A percentile compares a stretch with the other conserved stretches of the same genome.
Evolutionary conservation across 2,888 invertebrate species (phyloP).

Genomic region (Piscicola geometra): DNA sequence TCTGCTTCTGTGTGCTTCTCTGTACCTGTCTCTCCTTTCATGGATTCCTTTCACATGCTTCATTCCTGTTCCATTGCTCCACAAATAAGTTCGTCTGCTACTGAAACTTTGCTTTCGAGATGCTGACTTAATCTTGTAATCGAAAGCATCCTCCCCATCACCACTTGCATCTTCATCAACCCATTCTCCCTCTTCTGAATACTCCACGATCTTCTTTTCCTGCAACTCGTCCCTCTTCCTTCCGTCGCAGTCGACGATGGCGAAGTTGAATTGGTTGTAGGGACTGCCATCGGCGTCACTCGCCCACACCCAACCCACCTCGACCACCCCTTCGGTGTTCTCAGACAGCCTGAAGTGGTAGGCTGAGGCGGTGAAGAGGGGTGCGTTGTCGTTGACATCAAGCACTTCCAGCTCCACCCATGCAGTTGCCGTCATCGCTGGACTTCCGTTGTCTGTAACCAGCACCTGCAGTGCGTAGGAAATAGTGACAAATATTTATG

Average conservation of each 20-base stretch:
- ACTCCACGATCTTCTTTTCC: neutral
- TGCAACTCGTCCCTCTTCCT: neutral
- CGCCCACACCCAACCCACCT: slow-evolving; percentile 26
- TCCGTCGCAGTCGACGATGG: neutral
- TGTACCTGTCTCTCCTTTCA: neutral
- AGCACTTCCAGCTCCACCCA: slow-evolving; percentile 13
- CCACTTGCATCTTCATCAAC: slow-evolving; percentile 6
- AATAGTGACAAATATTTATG: no score
- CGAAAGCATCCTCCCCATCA: neutral
- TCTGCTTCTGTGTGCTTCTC: neutral
- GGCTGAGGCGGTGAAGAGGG: slow-evolving; percentile 6
- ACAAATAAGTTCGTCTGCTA: no score
- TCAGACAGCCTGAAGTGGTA: slow-evolving; percentile 21
- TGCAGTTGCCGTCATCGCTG: neutral
- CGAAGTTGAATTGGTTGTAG: slow-evolving; percentile 22
- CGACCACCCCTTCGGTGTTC: slow-evolving; percentile 1
- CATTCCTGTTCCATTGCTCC: no score
- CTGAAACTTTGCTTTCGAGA: neutral
- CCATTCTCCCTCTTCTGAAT: neutral
- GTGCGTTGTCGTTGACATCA: slow-evolving; percentile 31
- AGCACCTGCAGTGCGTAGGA: slow-evolving; percentile 16
- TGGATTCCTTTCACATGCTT: no score
- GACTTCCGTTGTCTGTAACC: slow-evolving; percentile 20
- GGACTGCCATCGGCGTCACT: slow-evolving; percentile 12
- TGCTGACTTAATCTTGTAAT: neutral